Base-by-base conservation (phyloP, 1,140 invertebrate species). In the Zaprionus kolodkinae region DNA sequence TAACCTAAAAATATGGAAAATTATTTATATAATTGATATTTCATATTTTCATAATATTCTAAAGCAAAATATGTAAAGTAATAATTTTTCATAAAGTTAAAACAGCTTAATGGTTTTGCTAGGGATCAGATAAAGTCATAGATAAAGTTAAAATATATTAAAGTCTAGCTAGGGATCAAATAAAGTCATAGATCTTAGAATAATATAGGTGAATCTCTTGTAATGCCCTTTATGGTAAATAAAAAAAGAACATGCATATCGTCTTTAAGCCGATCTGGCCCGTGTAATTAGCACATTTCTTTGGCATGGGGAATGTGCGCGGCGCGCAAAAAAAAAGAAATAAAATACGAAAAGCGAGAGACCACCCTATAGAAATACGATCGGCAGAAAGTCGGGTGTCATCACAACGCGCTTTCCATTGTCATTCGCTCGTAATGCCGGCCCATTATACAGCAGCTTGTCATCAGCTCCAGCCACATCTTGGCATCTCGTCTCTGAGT, bases 391-490 rank as follows among this genome's bases (percentile, higher is more conserved):
- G 72, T 71, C 57, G 61, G 55, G 67, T 75, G 72, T 75, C 72
- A 75, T 50, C 45, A 71, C 72, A 45, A 15, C 43, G 25, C 45
- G 54, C 67, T 76, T 71, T 76, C 72, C 72, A 71, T 57, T 52
- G 67, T 56, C 60, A 54, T 72, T 72, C 64, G 64, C 64, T 71
- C 3, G 7, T 45, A 17, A 15, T 17, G 40, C 40, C 40, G 40
- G 40, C 40, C 45, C 79, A 83, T 84, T 73, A 83, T 76, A 85
- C 61, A 17, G 56, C 38, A 55, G 57, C 62, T 56, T 59, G 65
- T 70, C 72, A 75, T 64, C 76, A 75, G 43, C 48, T 52, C 17
- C 3, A 27, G 27, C 63, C 30, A 13, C 27, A 17, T 25, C 38
- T 21, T 25, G 33, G n/a, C n/a, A n/a, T 35, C 33, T 35, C 1